Evolutionary conservation across 2,888 invertebrate species (phyloP), one percentile per base, ranked within the genome.

Genomic region (Cenopis cana): DNA sequence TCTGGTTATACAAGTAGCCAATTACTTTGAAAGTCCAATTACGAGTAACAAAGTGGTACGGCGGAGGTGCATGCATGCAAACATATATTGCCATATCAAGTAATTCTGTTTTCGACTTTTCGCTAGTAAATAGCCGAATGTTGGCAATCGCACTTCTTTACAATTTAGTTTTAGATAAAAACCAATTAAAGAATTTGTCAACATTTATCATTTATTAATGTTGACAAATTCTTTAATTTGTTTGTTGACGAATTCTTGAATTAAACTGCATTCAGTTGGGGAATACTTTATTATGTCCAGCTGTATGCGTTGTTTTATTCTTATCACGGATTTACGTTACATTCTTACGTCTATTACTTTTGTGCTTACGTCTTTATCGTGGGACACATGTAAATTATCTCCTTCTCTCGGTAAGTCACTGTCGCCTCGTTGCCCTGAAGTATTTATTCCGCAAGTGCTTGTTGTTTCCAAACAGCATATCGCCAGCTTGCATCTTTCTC

Each of bases 1-100:
- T 41, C 55, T 61, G 55, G 55, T 71, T 71, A 49, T 70, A 70
- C 60, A 66, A 70, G 66, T 17, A 66, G 66, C 49, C 65, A 70
- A 70, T 70, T 65, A 70, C 20, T 46, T 70, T 60, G 20, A 54
- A 59, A 55, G 50, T 65, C 54, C 54, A 70, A 55, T 70, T 66
- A 49, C 70, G 59, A 54, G 14, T 49, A 68, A 20, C 20, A 20
- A 59, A 59, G 18, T 38, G 57, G 18, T 46, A 17, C 46, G 17
- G 14, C 29, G n/a, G 41, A 29, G 60, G 10, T 9, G 29, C 17
- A 54, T 9, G 33, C n/a, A 36, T 29, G 56, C 38, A 38, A 29
- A n/a, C 33, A 57, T 57, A 38, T 36, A 14, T 24, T 36, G 18
- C 36, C 20, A 38, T 52, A 38, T 36, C 8, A 24, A 60, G 20